Percentiles rank a stretch among this genome's conserved stretches.
Evolutionary conservation across 2,797 vertebrate species (phyloP).

Genomic region (Neopelma chrysocephalum): DNA sequence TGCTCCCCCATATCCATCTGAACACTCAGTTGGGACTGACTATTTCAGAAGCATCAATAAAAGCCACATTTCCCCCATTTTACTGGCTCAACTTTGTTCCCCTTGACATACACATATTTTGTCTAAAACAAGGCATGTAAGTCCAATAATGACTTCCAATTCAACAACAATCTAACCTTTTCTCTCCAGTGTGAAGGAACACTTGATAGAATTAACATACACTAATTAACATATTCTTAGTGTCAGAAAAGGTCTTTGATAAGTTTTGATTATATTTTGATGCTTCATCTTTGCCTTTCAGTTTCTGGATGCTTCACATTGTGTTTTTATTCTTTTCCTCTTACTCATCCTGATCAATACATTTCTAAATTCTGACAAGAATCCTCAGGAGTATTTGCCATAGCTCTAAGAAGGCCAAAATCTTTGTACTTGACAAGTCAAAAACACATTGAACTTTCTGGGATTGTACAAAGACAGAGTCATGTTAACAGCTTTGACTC

Average conservation of each 20-base stretch:
- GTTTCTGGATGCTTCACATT: not conserved
- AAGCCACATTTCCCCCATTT: not conserved
- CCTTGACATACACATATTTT: not conserved
- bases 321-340: slow-evolving; percentile 48
- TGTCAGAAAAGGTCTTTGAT: slow-evolving; percentile 27
- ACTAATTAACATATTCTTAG: not conserved
- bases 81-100: not conserved
- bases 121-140: not conserved
- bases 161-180: slow-evolving; percentile 5
- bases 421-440: slow-evolving; percentile 24
- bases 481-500: slow-evolving; percentile 37
- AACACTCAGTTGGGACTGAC: not conserved
- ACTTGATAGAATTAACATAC: slow-evolving; percentile 1
- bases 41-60: not conserved
- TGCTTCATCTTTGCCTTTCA: not conserved
- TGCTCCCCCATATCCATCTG: not conserved
- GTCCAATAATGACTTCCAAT: not conserved
- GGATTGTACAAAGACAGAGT: not conserved
- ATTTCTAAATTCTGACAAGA: slow-evolving; percentile 50
- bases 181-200: not conserved
- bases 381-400: slow-evolving; percentile 26
- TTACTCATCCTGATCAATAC: slow-evolving; percentile 45
- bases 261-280: not conserved
- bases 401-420: slow-evolving; percentile 24
- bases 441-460: slow-evolving; percentile 38